phyloP scores from a whole-genome alignment of 2,113 vertebrate genomes.

The Triplophysa siluroides region DNA sequence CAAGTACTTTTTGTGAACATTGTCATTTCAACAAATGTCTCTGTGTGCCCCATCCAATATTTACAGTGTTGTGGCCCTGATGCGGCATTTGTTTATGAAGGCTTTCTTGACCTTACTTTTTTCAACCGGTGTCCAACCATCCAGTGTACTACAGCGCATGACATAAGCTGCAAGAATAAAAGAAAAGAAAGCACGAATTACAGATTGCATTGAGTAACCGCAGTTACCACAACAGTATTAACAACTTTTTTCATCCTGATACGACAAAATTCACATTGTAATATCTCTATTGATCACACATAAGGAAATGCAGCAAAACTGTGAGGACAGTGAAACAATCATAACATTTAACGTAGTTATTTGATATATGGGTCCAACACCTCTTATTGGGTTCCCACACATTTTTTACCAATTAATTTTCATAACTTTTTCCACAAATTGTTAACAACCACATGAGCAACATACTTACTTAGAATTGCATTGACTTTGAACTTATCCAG shows the following conservation, averaged over 20 bases:
- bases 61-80: slow-evolving; percentile 6
- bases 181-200: no score
- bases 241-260: no score
- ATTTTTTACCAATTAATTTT: background rate
- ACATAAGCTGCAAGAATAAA: no score
- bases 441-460: slow-evolving; percentile 8
- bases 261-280: no score
- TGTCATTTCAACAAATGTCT: slow-evolving; percentile 4
- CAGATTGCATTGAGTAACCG: no score
- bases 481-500: slow-evolving; percentile 37
- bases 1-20: slow-evolving; percentile 2
- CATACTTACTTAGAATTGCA: slow-evolving; percentile 45
- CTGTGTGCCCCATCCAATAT: background rate
- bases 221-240: no score
- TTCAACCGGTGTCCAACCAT: background rate
- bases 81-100: background rate
- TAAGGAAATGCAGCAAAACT: no score
- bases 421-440: slow-evolving; percentile 10
- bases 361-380: slow-evolving; percentile 7
- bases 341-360: background rate
- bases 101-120: background rate
- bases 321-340: no score
- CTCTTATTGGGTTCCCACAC: slow-evolving; percentile 4
- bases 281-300: no score
- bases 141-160: background rate